phyloP scores from a whole-genome alignment of 2,113 vertebrate species.

The Sylvia atricapilla region DNA sequence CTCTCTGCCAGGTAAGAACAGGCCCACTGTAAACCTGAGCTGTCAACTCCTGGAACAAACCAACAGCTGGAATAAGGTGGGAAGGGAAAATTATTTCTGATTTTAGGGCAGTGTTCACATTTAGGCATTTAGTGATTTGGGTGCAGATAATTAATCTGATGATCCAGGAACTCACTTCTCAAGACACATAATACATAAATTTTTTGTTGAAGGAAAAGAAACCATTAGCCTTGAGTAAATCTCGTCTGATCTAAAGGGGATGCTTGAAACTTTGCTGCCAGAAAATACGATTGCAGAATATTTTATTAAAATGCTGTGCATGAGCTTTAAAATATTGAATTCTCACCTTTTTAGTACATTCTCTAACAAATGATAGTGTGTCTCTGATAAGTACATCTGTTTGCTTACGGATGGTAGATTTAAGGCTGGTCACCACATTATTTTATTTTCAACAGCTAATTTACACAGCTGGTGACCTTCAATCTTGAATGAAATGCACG shows the following conservation, averaged over 20 bases:
- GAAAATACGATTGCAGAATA: neutral
- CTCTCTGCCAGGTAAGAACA: neutral
- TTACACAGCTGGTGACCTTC: neutral
- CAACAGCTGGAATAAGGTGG: fast-evolving
- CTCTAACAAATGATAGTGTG: neutral
- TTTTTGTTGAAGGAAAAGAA: neutral
- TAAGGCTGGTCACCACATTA: neutral
- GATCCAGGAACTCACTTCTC: neutral
- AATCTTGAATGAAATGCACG: neutral
- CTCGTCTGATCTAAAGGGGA: neutral
- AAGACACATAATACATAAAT: neutral
- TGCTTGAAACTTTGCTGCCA: neutral
- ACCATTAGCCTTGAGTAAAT: neutral
- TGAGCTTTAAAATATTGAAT: neutral
- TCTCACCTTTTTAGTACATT: neutral
- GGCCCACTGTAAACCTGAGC: fast-evolving
- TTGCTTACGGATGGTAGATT: neutral
- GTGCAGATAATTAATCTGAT: neutral
- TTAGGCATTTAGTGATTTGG: neutral
- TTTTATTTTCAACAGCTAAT: neutral
- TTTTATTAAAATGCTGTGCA: neutral
- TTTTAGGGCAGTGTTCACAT: neutral
- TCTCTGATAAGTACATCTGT: neutral
- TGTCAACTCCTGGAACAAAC: neutral
- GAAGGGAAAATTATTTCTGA: neutral